phyloP scores from a whole-genome alignment of 2,888 invertebrate species.

The Kuschelorhynchus macadamiae region DNA sequence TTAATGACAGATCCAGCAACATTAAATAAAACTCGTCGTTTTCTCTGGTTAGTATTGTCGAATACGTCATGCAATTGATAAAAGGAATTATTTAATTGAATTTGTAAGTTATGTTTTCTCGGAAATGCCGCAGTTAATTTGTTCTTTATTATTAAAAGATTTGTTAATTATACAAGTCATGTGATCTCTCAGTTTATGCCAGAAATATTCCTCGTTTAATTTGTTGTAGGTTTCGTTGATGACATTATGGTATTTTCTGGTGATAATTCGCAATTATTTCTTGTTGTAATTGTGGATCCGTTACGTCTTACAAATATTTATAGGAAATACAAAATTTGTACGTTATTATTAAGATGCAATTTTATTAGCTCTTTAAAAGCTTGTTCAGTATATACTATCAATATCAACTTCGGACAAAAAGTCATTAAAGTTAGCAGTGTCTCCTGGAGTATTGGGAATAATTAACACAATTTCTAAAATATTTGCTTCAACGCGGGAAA shows the following conservation, averaged over 20 bases:
- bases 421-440: no score
- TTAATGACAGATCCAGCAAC: slow-evolving; percentile 6
- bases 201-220: slow-evolving; percentile 3
- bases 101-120: no score
- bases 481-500: not conserved
- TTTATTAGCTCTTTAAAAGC: no score
- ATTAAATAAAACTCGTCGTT: slow-evolving; percentile 7
- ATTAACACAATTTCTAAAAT: no score
- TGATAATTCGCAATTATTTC: not conserved
- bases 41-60: not conserved
- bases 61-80: not conserved
- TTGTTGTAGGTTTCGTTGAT: not conserved
- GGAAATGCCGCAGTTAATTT: no score
- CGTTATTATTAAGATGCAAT: no score
- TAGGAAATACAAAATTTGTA: not conserved
- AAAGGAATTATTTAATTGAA: not conserved
- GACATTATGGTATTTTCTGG: not conserved
- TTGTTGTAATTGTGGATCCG: not conserved
- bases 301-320: not conserved
- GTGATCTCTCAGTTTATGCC: slow-evolving; percentile 1
- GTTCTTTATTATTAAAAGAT: no score
- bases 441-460: no score
- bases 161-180: slow-evolving; percentile 35
- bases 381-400: slow-evolving; percentile 16
- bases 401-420: slow-evolving; percentile 14